Evolutionary conservation across 2,797 vertebrate species (phyloP).

Genomic region (Leucoraja ocellata): DNA sequence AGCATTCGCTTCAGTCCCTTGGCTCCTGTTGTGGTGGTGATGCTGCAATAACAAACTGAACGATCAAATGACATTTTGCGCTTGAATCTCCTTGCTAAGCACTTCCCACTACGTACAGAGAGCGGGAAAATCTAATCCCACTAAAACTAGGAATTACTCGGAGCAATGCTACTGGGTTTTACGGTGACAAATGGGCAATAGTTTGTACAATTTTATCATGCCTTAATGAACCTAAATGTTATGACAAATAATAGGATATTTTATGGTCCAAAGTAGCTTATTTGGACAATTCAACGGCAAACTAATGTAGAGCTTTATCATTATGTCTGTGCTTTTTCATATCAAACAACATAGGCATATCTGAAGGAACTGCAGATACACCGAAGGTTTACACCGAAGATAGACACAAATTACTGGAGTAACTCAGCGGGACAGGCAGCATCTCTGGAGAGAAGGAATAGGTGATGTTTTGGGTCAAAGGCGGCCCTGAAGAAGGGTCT

Average conservation of each 20-base stretch:
- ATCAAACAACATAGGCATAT: background rate
- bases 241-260: background rate
- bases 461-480: too few species aligned
- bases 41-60: constrained; percentile 20
- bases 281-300: background rate
- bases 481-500: too few species aligned
- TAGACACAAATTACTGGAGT: too few species aligned
- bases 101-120: background rate
- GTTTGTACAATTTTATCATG: too few species aligned
- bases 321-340: background rate
- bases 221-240: background rate
- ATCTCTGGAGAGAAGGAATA: too few species aligned
- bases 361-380: background rate
- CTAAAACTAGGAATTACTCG: background rate
- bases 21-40: constrained; percentile 14
- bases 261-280: background rate
- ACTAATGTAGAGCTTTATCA: background rate
- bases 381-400: too few species aligned
- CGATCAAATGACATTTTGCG: constrained; percentile 1
- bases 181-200: background rate
- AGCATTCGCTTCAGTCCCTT: constrained; percentile 10
- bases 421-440: too few species aligned
- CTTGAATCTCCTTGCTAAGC: background rate
- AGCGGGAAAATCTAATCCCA: background rate
- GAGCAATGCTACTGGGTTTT: background rate